A percentile compares a stretch with the other conserved stretches of the same genome.
phyloP scores from a whole-genome alignment of 2,888 invertebrate species.

The Maniola hyperantus region DNA sequence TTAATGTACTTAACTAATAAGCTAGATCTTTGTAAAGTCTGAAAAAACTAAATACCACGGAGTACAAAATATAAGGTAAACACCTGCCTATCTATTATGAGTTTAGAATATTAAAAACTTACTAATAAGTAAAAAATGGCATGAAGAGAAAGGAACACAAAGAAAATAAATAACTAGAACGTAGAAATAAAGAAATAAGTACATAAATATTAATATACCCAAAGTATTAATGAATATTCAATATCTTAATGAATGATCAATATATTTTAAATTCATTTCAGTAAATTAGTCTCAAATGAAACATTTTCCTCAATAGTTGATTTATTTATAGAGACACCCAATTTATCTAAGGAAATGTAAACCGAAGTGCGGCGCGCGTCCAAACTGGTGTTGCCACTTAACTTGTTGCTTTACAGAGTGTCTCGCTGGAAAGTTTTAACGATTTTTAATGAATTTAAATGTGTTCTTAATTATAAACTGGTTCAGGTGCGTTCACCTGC shows the following conservation, averaged over 20 bases:
- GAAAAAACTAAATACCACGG: too few relatives aligned
- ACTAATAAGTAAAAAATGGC: too few relatives aligned
- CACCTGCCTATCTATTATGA: too few relatives aligned
- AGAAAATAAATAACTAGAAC: too few relatives aligned
- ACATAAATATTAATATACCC: too few relatives aligned
- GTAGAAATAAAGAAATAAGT: too few relatives aligned
- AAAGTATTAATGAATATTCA: neutral
- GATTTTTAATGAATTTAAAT: constrained; percentile 80
- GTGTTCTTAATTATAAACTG: constrained; percentile 78
- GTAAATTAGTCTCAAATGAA: constrained; percentile 9
- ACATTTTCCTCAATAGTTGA: constrained; percentile 24
- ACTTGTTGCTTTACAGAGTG: constrained; percentile 48
- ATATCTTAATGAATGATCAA: neutral
- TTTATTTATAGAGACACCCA: constrained; percentile 33
- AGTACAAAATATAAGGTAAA: too few relatives aligned
- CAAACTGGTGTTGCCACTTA: constrained; percentile 48
- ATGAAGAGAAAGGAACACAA: too few relatives aligned
- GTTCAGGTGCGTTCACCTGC: constrained; percentile 72
- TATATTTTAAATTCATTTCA: neutral
- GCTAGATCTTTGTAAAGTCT: too few relatives aligned
- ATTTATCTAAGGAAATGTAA: constrained; percentile 36
- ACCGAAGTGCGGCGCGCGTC: constrained; percentile 33
- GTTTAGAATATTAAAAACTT: too few relatives aligned
- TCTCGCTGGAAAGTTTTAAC: constrained; percentile 65
- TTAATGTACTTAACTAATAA: too few relatives aligned